These are phyloP conservation scores for Physella acuta DNA, from an alignment of 1,140 invertebrate genomes.

Conservation along the genomic window DNA sequence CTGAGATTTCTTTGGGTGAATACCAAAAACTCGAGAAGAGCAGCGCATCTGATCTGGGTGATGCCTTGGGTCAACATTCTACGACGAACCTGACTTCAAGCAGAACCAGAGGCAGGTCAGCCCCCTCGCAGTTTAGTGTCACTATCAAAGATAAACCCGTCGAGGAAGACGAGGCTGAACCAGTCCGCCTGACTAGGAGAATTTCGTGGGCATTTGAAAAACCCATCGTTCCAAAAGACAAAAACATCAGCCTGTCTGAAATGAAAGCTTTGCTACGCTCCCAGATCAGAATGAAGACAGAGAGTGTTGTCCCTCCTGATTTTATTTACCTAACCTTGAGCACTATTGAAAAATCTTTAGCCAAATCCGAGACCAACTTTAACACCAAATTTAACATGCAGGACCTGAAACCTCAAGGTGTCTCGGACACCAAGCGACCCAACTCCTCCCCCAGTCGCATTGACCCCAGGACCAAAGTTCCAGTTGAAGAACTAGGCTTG, in stretches of 20 bases:
- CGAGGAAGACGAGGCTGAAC: constrained; percentile 35
- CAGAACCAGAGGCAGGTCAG: constrained; percentile 29
- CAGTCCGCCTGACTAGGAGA: constrained; percentile 35
- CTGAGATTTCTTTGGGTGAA: neutral
- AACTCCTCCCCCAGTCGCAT: constrained; percentile 56
- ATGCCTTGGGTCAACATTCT: too few relatives aligned
- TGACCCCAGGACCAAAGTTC: constrained; percentile 54
- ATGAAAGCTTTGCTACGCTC: constrained; percentile 56
- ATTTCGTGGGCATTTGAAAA: constrained; percentile 60
- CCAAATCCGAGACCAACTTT: constrained; percentile 39
- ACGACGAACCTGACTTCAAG: neutral
- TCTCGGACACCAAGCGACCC: constrained; percentile 40
- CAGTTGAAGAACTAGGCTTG: constrained; percentile 43
- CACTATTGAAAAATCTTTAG: constrained; percentile 52
- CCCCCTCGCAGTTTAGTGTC: constrained; percentile 35
- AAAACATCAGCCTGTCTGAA: constrained; percentile 52
- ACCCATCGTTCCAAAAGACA: constrained; percentile 45
- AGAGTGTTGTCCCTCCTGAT: constrained; percentile 52
- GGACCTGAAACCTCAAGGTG: constrained; percentile 30
- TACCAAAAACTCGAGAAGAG: neutral
- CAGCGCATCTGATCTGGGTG: neutral
- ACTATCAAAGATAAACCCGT: constrained; percentile 31
- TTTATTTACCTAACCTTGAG: constrained; percentile 57
- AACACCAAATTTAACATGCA: constrained; percentile 44
- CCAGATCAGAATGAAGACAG: constrained; percentile 54